phyloP scores from a whole-genome alignment of 2,797 vertebrate species.

The Pampus argenteus region DNA sequence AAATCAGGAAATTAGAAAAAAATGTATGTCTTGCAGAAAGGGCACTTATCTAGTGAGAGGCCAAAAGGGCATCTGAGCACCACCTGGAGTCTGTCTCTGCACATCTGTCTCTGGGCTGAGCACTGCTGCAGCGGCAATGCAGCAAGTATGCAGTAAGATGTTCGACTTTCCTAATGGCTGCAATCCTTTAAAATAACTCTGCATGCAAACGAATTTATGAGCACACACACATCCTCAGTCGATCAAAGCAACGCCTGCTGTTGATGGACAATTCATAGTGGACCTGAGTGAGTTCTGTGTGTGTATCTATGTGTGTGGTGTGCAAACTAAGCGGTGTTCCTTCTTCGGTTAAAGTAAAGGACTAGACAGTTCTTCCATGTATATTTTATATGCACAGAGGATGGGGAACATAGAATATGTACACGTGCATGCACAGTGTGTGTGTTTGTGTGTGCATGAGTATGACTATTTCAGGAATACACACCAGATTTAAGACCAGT shows the following conservation, averaged over 20 bases:
- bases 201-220: slow-evolving; percentile 26
- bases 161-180: not conserved
- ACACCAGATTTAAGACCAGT: no score
- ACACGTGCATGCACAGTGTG: not conserved
- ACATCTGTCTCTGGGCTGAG: no score
- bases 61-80: no score
- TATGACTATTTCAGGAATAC: no score
- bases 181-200: slow-evolving; percentile 31
- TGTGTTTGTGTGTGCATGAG: no score
- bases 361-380: slow-evolving; percentile 23
- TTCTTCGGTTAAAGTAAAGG: slow-evolving; percentile 34
- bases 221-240: slow-evolving; percentile 26
- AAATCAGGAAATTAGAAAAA: no score
- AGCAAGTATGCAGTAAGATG: slow-evolving; percentile 22
- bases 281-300: slow-evolving; percentile 38
- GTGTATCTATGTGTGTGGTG: slow-evolving; percentile 12
- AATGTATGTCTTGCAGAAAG: no score
- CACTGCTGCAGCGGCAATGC: slow-evolving; percentile 29
- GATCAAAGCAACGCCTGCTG: slow-evolving; percentile 52
- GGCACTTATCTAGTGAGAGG: no score
- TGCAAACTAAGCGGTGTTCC: slow-evolving; percentile 46
- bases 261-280: slow-evolving; percentile 32
- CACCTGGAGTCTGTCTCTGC: no score
- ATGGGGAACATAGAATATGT: not conserved
- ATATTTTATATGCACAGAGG: slow-evolving; percentile 38